phyloP scores from a whole-genome alignment of 2,113 vertebrate species.

The Takifugu flavidus region DNA sequence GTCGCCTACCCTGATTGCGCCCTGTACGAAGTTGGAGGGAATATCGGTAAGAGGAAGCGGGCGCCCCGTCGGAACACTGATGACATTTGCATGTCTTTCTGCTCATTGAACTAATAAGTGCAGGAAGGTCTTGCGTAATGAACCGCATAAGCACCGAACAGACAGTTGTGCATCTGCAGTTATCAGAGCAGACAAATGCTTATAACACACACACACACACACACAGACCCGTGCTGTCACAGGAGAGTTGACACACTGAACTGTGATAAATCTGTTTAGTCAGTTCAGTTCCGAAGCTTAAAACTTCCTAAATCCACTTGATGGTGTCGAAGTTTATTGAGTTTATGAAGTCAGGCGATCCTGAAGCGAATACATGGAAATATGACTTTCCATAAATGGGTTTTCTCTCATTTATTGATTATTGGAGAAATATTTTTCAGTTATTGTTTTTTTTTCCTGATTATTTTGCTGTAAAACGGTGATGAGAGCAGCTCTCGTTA shows the following conservation, averaged over 20 bases:
- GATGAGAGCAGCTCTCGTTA: too few relatives aligned
- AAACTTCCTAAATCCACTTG: background rate
- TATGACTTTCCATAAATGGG: background rate
- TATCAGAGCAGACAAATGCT: constrained; percentile 68
- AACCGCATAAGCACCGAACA: constrained; percentile 34
- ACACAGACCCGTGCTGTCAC: constrained; percentile 41
- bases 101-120: constrained; percentile 56
- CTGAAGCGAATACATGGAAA: background rate
- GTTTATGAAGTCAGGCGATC: too few relatives aligned
- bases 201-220: constrained; percentile 23
- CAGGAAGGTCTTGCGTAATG: constrained; percentile 44
- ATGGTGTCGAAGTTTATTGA: too few relatives aligned
- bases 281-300: background rate
- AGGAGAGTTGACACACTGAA: constrained; percentile 24
- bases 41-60: constrained; percentile 77
- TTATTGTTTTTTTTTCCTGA: background rate
- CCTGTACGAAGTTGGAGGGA: constrained; percentile 86
- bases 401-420: background rate
- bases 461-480: background rate
- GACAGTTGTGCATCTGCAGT: constrained; percentile 58
- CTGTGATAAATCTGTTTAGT: constrained; percentile 9
- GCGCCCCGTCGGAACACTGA: background rate
- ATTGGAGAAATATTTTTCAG: background rate
- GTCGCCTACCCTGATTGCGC: constrained; percentile 61
- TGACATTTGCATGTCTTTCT: constrained; percentile 62